Conservation (phyloP, 1,140 invertebrate genomes). For the Magallana angulata region DNA sequence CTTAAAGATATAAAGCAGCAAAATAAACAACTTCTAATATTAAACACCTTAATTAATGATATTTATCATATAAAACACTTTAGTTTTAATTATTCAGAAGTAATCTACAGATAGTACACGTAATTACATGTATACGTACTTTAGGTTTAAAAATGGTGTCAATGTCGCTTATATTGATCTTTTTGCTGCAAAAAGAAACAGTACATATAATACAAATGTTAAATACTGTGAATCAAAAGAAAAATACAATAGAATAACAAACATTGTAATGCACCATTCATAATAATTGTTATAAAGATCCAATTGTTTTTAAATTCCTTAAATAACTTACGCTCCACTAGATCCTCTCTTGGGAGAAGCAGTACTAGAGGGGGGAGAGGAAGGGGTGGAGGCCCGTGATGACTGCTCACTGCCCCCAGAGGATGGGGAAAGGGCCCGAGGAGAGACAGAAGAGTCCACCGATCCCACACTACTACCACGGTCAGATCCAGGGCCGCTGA, state of each 20-base stretch:
- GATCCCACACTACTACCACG: background rate
- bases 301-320: too few relatives aligned
- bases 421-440: background rate
- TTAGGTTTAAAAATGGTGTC: constrained; percentile 13
- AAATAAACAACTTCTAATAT: background rate
- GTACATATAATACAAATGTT: too few relatives aligned
- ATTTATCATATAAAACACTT: too few relatives aligned
- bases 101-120: too few relatives aligned
- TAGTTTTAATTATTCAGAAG: too few relatives aligned
- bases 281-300: too few relatives aligned
- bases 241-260: background rate
- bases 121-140: background rate
- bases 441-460: background rate
- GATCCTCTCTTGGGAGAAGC: background rate
- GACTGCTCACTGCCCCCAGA: background rate
- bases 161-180: background rate
- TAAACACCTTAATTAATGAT: too few relatives aligned
- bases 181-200: background rate
- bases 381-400: constrained; percentile 1
- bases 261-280: background rate
- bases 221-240: background rate
- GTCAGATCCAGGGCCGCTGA: background rate
- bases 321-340: background rate
- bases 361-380: background rate
- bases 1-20: constrained; percentile 33